Evolutionary conservation across 2,888 invertebrate species (phyloP).

Genomic region (Drosophila percnosoma): DNA sequence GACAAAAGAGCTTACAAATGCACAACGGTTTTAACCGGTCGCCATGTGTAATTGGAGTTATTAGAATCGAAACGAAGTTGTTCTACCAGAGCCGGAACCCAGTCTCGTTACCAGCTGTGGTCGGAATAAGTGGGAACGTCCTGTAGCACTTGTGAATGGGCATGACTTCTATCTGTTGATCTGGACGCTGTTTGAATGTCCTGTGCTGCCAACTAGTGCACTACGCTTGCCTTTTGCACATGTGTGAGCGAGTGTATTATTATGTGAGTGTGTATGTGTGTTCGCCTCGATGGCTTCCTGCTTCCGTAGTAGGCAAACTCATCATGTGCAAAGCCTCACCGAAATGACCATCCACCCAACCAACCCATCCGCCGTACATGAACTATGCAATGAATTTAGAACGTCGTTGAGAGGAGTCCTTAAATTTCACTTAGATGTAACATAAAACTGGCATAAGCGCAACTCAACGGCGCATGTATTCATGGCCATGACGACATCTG

Average conservation of each 20-base stretch:
- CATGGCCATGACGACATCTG: conserved; percentile 61
- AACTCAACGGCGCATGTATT: conserved; percentile 74
- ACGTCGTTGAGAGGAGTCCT: conserved; percentile 77
- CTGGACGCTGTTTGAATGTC: conserved; percentile 25
- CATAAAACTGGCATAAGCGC: conserved; percentile 79
- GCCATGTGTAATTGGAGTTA: conserved; percentile 79
- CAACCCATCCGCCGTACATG: conserved; percentile 22
- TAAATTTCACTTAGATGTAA: conserved; percentile 82
- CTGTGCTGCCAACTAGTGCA: conserved; percentile 35
- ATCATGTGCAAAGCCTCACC: conserved; percentile 65
- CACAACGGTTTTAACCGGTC: conserved; percentile 68
- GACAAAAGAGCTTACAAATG: conserved; percentile 44
- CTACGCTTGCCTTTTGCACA: conserved; percentile 4
- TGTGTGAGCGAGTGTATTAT: conserved; percentile 5
- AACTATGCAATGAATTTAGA: conserved; percentile 75
- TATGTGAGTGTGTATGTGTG: conserved; percentile 23
- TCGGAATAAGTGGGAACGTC: conserved; percentile 69
- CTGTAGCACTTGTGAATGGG: conserved; percentile 59
- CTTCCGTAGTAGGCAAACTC: conserved; percentile 68
- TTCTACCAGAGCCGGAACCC: conserved; percentile 44
- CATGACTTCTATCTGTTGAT: conserved; percentile 24
- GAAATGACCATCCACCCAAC: conserved; percentile 9
- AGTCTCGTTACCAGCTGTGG: conserved; percentile 53
- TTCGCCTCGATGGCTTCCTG: conserved; percentile 71
- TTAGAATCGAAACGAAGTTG: conserved; percentile 75